Conservation (phyloP, 92 coral and sea anemone genomes). For the Epizoanthus fatuus region DNA sequence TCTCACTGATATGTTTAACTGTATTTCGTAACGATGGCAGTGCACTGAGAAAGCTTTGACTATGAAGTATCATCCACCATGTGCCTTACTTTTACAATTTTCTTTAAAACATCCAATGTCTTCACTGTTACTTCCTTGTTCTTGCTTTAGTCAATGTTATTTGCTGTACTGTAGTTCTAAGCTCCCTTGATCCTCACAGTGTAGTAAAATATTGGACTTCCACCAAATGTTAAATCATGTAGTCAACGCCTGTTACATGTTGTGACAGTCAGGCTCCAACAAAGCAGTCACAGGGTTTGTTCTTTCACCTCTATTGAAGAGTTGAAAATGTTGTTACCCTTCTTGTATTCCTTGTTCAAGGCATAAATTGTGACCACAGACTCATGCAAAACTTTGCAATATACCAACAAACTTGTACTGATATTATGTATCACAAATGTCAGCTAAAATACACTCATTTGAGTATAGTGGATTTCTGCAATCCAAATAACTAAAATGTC, state of each 20-base stretch:
- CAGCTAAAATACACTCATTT: no score
- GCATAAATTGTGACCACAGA: no score
- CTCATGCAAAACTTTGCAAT: no score
- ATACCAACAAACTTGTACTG: no score
- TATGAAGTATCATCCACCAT: not conserved
- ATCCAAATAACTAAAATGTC: conserved; percentile 7
- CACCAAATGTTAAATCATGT: not conserved
- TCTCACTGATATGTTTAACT: not conserved
- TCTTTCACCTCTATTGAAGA: not conserved
- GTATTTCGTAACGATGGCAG: not conserved
- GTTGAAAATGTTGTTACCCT: conserved; percentile 4
- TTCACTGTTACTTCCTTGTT: not conserved
- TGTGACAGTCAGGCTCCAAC: conserved; percentile 11
- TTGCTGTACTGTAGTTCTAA: no score
- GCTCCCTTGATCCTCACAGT: no score
- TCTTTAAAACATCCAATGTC: not conserved
- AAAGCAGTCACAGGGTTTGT: not conserved
- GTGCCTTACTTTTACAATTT: not conserved
- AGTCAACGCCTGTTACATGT: not conserved
- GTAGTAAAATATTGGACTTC: no score
- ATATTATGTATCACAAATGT: no score
- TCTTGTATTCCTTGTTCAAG: not conserved
- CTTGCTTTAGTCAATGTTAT: not conserved
- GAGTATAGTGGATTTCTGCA: no score
- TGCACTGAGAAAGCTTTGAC: no score